Base-by-base conservation (phyloP, 2,797 vertebrate species). In the Strix occidentalis region DNA sequence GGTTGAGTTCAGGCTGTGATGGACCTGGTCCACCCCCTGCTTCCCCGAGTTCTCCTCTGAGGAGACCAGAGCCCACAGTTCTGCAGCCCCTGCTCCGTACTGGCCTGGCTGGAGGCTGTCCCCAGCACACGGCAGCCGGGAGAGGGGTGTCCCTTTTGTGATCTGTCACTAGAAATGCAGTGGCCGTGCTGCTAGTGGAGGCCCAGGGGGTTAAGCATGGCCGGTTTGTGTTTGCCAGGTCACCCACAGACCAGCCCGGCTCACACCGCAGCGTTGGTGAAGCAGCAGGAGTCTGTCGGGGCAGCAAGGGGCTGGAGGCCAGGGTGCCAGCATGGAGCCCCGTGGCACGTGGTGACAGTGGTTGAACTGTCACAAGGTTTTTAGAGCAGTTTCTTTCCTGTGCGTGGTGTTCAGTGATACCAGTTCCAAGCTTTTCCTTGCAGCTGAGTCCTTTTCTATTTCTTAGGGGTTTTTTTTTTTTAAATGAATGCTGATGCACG, bases 251-350 rank as follows among this genome's bases (percentile, higher is more conserved):
- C 9, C 2, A 56, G 26, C 20, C 19, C 87, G n/a, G 72, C 43
- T 80, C 56, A 13, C 1, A 1, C 39, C 5, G 1, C 9, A 3
- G 54, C 17, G 0, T 45, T 23, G 31, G 35, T 0, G 2, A 43
- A 37, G 82, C 72, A 50, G 68, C 51, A 65, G 16, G 85, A 76
- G 15, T n/a, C 37, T 33, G 15, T 6, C 0, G 4, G 41, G 46
- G 41, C 57, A 70, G 58, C 3, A 3, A 66, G 66, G 65, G 78
- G 50, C 39, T 87, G 69, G 48, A 6, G 17, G 46, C 37, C 33
- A 12, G 5, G 0, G 6, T 8, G n/a, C 43, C 57, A 16, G 43
- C 64, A 16, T 61, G 17, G 68, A 80, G 71, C 84, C 64, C 65
- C 0, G 2, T 8, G 89, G 56, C 71, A 72, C 8, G 0, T 11